A percentile compares a stretch with the other conserved stretches of the same genome.
Evolutionary conservation across 2,888 invertebrate genomes (phyloP).

Genomic region (Drosophila picticornis): DNA sequence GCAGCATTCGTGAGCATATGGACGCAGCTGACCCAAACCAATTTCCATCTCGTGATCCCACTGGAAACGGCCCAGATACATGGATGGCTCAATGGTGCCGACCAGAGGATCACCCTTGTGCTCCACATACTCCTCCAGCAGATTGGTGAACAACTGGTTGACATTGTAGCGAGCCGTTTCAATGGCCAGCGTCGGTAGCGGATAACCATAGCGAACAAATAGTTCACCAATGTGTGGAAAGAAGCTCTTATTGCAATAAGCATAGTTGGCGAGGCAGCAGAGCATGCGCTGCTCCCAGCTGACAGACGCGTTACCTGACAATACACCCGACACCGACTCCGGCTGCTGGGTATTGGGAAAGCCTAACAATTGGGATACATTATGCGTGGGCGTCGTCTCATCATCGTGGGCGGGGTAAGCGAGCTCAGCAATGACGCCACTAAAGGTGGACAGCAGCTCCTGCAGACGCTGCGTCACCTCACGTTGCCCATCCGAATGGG

Average conservation of each 20-base stretch:
- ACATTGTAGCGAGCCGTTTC: slow-evolving; percentile 89
- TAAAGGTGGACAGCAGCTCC: slow-evolving; percentile 88
- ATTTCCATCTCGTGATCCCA: slow-evolving; percentile 92
- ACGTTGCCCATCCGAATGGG: slow-evolving; percentile 84
- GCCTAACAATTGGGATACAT: slow-evolving; percentile 88
- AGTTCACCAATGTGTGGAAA: slow-evolving; percentile 90
- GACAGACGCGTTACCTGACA: slow-evolving; percentile 76
- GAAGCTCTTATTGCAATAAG: slow-evolving; percentile 91
- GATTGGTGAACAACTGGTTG: slow-evolving; percentile 84
- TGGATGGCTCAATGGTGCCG: slow-evolving; percentile 97
- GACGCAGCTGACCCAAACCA: slow-evolving; percentile 91
- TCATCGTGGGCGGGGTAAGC: slow-evolving; percentile 90
- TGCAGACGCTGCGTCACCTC: slow-evolving; percentile 86
- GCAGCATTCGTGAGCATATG: slow-evolving; percentile 95
- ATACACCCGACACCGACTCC: slow-evolving; percentile 70
- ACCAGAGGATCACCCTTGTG: slow-evolving; percentile 97
- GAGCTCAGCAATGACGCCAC: slow-evolving; percentile 90
- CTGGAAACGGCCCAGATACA: slow-evolving; percentile 96
- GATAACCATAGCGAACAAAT: slow-evolving; percentile 89
- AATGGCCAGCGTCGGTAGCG: slow-evolving; percentile 90
- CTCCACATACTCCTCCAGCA: slow-evolving; percentile 93
- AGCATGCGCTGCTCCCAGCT: slow-evolving; percentile 93
- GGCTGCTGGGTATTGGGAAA: slow-evolving; percentile 86
- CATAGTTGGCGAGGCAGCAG: slow-evolving; percentile 95
- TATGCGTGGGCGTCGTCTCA: slow-evolving; percentile 85